Conservation (phyloP, 2,888 invertebrate species). For the Spodoptera exigua region DNA sequence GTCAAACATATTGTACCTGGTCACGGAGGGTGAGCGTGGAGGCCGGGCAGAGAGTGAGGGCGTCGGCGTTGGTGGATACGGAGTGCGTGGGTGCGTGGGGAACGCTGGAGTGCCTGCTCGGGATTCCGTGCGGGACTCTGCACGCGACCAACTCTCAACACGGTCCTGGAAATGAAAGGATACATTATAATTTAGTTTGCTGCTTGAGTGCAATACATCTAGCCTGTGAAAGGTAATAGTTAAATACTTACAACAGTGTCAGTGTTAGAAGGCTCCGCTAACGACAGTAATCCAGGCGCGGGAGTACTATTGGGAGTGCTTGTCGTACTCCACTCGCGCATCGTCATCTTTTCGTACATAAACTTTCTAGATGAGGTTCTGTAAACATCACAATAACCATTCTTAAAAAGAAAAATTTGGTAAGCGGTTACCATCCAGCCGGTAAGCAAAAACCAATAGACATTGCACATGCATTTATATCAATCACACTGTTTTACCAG, state of each 20-base stretch:
- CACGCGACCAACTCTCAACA: constrained; percentile 88
- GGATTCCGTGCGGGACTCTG: constrained; percentile 88
- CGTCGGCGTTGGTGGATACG: constrained; percentile 94
- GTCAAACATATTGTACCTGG: constrained; percentile 73
- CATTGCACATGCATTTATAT: neutral
- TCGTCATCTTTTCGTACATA: constrained; percentile 88
- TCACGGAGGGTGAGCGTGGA: constrained; percentile 93
- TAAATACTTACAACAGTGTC: constrained; percentile 75
- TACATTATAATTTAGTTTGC: neutral
- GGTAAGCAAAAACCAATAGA: constrained; percentile 1
- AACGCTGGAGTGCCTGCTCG: constrained; percentile 97
- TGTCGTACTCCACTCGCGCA: constrained; percentile 85
- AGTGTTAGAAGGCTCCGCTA: constrained; percentile 78
- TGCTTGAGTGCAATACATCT: neutral
- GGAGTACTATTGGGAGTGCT: constrained; percentile 78
- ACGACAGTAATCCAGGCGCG: constrained; percentile 84
- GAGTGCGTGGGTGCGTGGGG: constrained; percentile 97
- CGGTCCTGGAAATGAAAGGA: constrained; percentile 84
- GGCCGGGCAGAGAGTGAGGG: constrained; percentile 92
- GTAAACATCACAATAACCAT: constrained; percentile 53
- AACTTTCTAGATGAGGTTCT: constrained; percentile 88
- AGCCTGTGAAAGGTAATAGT: neutral
- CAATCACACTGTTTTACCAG: too few species aligned
- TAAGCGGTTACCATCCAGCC: constrained; percentile 14
- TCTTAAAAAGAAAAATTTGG: constrained; percentile 32